phyloP scores from a whole-genome alignment of 92 coral and sea anemone species.

The Epizoanthus rinbou region DNA sequence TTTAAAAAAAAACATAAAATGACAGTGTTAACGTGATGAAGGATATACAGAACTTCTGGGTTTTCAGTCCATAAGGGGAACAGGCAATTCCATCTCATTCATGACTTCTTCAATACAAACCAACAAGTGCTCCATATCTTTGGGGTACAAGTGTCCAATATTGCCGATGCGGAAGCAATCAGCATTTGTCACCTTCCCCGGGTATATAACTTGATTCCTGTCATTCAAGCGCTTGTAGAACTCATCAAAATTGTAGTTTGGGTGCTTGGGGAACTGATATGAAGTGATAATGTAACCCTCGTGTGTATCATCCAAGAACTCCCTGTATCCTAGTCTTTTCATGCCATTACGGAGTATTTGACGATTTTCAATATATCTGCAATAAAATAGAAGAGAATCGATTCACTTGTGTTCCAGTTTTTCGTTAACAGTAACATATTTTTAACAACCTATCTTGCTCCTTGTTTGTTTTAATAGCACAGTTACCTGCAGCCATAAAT shows the following conservation, averaged over 20 bases:
- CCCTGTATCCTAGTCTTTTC: conserved; percentile 90
- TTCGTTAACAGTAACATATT: not conserved
- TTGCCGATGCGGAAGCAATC: conserved; percentile 95
- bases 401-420: not conserved
- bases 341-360: conserved; percentile 87
- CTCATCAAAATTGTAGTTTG: conserved; percentile 82
- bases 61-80: conserved; percentile 52
- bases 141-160: conserved; percentile 91
- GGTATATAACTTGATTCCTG: conserved; percentile 91
- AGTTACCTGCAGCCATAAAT: too few relatives aligned
- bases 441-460: too few relatives aligned
- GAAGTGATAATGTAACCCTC: conserved; percentile 98
- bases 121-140: conserved; percentile 85
- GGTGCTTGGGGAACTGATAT: conserved; percentile 85
- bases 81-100: conserved; percentile 76
- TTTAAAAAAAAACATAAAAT: too few relatives aligned
- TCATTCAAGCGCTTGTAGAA: conserved; percentile 86
- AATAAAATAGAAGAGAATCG: not conserved
- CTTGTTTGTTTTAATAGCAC: too few relatives aligned
- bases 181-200: conserved; percentile 92
- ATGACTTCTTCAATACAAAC: conserved; percentile 80
- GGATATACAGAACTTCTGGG: not conserved
- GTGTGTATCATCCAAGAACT: conserved; percentile 87
- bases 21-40: too few relatives aligned
- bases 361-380: conserved; percentile 92